phyloP scores from a whole-genome alignment of 2,888 invertebrate genomes.

The Sycophila texana region DNA sequence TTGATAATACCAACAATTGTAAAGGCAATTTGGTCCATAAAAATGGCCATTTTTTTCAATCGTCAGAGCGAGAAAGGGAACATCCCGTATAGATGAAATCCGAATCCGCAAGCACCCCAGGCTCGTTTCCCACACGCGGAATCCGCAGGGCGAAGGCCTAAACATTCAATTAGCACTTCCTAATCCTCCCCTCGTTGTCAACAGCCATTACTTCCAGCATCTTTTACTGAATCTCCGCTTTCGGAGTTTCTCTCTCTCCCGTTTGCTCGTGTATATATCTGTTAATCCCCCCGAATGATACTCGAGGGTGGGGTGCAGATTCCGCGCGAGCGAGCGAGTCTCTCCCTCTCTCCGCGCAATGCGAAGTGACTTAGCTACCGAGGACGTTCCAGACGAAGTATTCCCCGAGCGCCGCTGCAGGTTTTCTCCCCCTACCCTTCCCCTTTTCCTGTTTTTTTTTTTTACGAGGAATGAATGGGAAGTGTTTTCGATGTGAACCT shows the following conservation, averaged over 20 bases:
- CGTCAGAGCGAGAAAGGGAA: background rate
- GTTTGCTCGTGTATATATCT: slow-evolving; percentile 64
- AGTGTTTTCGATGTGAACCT: no score
- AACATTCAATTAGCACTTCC: slow-evolving; percentile 76
- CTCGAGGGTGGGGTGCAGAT: slow-evolving; percentile 68
- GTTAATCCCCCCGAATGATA: slow-evolving; percentile 74
- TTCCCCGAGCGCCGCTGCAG: slow-evolving; percentile 62
- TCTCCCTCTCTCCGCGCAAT: slow-evolving; percentile 62
- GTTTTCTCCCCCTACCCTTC: slow-evolving; percentile 42
- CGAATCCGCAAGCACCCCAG: background rate
- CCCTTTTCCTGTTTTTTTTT: background rate
- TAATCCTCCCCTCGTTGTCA: slow-evolving; percentile 72
- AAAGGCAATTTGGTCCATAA: no score
- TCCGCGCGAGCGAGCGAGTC: slow-evolving; percentile 56
- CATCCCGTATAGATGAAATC: no score
- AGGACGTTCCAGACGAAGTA: slow-evolving; percentile 26
- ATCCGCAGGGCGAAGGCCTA: slow-evolving; percentile 61
- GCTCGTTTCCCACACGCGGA: slow-evolving; percentile 1
- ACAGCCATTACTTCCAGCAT: slow-evolving; percentile 76
- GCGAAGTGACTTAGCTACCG: slow-evolving; percentile 68
- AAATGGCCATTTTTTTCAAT: no score
- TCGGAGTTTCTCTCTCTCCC: slow-evolving; percentile 56
- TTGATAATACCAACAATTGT: no score
- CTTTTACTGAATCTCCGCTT: slow-evolving; percentile 64
- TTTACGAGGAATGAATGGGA: background rate